Evolutionary conservation across 2,888 invertebrate species (phyloP), one percentile per base, ranked within the genome.

Genomic region (Sesamia inferens): DNA sequence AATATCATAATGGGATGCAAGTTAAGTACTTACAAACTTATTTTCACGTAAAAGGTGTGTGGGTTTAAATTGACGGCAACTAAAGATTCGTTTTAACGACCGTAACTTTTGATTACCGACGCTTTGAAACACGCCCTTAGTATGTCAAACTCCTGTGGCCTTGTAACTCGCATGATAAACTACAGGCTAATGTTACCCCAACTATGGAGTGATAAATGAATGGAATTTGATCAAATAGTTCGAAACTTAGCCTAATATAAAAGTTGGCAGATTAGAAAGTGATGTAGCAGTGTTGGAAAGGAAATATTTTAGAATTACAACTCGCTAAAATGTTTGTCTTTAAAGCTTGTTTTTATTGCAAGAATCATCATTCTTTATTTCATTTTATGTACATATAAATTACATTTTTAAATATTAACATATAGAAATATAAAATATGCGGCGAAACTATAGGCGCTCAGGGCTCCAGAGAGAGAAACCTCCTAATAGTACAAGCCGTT

Each of bases 151-250:
- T 76, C 14, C 19, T 5, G 11, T 67, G 76, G 67, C 85, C 83
- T 79, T 85, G 84, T 65, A 81, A 81, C 86, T 78, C 64, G 31
- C 55, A 76, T 84, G 84, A 84, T 86, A 73, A 84, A 86, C 86
- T 78, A 84, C 82, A 75, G 19, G 65, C 55, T 80, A 79, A 74
- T 76, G 76, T 79, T 61, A 48, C 48, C 54, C 24, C 31, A 76
- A 78, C 84, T 78, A 83, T 69, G 19, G 66, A 70, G 70, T 84
- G 86, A 84, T 84, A 76, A 84, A 84, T 84, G 71, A 80, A 77
- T 51, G 74, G 72, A 76, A 85, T 83, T 82, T 83, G 63, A 83
- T 83, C 71, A 77, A 85, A 85, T 83, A 83, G 85, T 83, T 85
- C 22, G 2, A 14, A 72, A 70, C 51, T 76, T 72, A 13, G 57